Base-by-base conservation (phyloP, 2,888 invertebrate genomes). In the Ophion costatus region DNA sequence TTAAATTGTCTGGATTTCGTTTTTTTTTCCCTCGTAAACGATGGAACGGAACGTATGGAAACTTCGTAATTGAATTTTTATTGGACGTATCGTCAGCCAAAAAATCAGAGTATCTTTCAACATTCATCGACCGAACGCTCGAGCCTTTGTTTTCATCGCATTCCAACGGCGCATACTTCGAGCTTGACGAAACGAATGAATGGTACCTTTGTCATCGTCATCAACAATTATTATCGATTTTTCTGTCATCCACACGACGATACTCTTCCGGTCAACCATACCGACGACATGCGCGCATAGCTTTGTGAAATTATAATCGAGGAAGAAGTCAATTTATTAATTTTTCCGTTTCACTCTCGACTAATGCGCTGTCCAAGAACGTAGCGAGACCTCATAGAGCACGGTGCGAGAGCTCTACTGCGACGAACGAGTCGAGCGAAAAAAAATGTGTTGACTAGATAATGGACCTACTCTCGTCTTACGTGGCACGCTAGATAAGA, bases 401-500 rank as follows among this genome's bases (percentile, higher is more conserved):
- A 61, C 33, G 22, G 11, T 20, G 59, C 0, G 22, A 59, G 9
- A 59, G 20, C 9, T 29, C 24, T 24, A 45, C 51, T 80, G 38
- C 69, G 71, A 64, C 45, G 82, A 66, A 67, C 57, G 64, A 14
- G 70, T 29, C 61, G 22, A 51, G 70, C 42, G 38, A 85, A 73
- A 76, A 79, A 88, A 86, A 88, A 82, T 75, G 79, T 85, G 83
- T 88, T 89, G 89, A 90, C 89, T 90, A 88, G 88, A 89, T 89
- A 89, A 90, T 88, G 83, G 89, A 71, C 69, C 80, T 51, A 17
- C 14, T 75, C 61, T 56, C 76, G 83, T 84, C 87, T 87, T 87
- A 87, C 86, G 83, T 88, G 78, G 86, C 86, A 86, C 82, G 59
- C 66, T 71, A 66, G n/a, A n/a, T n/a, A n/a, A n/a, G 67, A 82